phyloP scores from a whole-genome alignment of 1,140 invertebrate genomes.

The Megalonaias nervosa region DNA sequence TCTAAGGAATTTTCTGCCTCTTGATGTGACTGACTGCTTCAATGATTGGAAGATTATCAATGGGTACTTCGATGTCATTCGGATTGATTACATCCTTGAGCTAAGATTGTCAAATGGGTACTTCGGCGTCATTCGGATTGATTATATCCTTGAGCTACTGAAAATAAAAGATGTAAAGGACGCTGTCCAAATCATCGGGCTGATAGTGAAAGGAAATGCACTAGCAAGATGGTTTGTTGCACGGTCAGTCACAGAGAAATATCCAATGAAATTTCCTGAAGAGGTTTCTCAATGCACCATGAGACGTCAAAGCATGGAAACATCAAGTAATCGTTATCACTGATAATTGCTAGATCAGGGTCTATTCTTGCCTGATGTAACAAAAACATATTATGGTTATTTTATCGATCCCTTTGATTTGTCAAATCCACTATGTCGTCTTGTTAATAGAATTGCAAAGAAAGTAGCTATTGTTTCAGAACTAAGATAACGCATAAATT shows the following conservation, averaged over 20 bases:
- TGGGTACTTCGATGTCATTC: background rate
- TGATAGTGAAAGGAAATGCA: constrained; percentile 16
- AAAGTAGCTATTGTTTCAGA: no score
- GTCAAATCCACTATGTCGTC: no score
- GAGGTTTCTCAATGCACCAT: background rate
- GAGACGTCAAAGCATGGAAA: no score
- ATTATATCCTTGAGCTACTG: constrained; percentile 23
- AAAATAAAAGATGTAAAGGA: constrained; percentile 29
- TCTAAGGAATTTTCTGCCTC: constrained; percentile 13
- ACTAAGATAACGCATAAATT: no score
- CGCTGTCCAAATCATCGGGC: constrained; percentile 21
- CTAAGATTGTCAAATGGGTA: background rate
- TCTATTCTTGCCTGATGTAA: no score
- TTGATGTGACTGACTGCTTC: constrained; percentile 3
- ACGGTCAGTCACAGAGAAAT: constrained; percentile 13
- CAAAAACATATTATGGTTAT: background rate
- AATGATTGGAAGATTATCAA: constrained; percentile 11
- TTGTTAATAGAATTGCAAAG: no score
- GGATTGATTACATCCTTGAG: constrained; percentile 1
- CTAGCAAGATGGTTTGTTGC: constrained; percentile 24
- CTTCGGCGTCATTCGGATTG: constrained; percentile 27
- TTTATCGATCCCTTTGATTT: constrained; percentile 28
- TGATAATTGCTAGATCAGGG: no score
- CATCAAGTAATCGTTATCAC: no score
- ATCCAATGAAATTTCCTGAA: constrained; percentile 16